Percentiles rank a stretch among this genome's conserved stretches.
Conservation (phyloP, 2,888 invertebrate species). For the Lasioglossum villosulum region DNA sequence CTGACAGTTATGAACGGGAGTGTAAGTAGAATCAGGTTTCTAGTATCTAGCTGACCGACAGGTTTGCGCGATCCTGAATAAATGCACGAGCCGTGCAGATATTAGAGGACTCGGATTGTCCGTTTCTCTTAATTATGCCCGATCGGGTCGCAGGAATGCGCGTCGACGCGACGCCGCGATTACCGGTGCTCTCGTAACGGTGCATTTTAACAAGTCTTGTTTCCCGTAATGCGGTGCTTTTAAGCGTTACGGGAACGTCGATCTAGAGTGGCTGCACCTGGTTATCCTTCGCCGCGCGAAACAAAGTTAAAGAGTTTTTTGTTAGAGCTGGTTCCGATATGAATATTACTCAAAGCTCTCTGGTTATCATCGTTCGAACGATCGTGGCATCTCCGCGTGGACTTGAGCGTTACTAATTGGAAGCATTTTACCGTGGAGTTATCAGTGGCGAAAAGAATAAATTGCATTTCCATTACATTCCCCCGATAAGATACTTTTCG, state of each 20-base stretch:
- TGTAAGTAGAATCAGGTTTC: neutral
- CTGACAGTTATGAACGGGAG: neutral
- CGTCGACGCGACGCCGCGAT: conserved; percentile 23
- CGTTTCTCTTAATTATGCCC: neutral
- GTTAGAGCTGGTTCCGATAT: neutral
- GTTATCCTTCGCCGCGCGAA: conserved; percentile 6
- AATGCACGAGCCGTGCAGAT: neutral
- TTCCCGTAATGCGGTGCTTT: conserved; percentile 20
- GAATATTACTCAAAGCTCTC: neutral
- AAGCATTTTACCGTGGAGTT: neutral
- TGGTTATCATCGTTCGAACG: neutral
- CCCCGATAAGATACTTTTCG: neutral
- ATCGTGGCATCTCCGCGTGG: neutral
- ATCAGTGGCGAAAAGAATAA: neutral
- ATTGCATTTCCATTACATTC: neutral
- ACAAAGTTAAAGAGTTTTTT: neutral
- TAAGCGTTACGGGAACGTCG: neutral
- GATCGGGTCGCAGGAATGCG: conserved; percentile 6
- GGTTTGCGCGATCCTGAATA: conserved; percentile 7
- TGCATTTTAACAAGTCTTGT: conserved; percentile 22
- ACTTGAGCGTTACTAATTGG: neutral
- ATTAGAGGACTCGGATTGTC: neutral
- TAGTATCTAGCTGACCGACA: neutral
- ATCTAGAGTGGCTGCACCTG: neutral
- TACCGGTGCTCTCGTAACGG: conserved; percentile 25